Base-by-base conservation (phyloP, 2,888 invertebrate species). In the Eupelmus urozonus region DNA sequence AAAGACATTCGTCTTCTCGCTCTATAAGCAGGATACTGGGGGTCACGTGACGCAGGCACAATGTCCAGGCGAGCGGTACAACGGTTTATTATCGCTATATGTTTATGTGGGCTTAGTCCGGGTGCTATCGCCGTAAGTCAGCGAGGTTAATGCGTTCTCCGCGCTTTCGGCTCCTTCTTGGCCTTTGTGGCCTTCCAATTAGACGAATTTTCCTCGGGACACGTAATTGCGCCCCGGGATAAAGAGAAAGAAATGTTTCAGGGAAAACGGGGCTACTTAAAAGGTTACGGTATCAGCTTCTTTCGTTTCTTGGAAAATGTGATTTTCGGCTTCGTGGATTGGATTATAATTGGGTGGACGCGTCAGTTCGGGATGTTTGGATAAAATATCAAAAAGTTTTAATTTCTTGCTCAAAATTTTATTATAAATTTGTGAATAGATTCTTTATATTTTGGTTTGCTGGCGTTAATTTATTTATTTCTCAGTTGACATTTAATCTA, bases 111-210 rank as follows among this genome's bases (percentile, higher is more conserved):
- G 81, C 82, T 84, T 82, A 83, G 82, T 78, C 80, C 76, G 81
- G 81, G 78, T 80, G 82, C 80, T 81, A 81, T 84, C 81, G 75
- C 82, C 82, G 73, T 82, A 81, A 82, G 81, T 81, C 79, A 80
- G 76, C 20, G 65, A 72, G 66, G 78, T 79, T 27, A 71, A 65
- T 13, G 29, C 42, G 16, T 55, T 29, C 55, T 20, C 49, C 16
- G 40, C 20, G 66, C 4, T 45, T 40, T 11, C 34, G 27, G 25
- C 23, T 23, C 11, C 40, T 59, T 34, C 13, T 25, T 27, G 9
- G 18, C 4, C 16, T 27, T n/a, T 18, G 20, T 27, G 40, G 1
- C 1, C 27, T 53, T 59, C 23, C 45, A 11, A 57, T 63, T 16
- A 59, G 63, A 66, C 57, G 42, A 80, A 80, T 81, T 82, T 79